Percentiles rank a stretch among this genome's conserved stretches.
These are phyloP conservation scores for Etia nguti DNA, from an alignment of 2,113 vertebrate genomes.

Conservation along the genomic window DNA sequence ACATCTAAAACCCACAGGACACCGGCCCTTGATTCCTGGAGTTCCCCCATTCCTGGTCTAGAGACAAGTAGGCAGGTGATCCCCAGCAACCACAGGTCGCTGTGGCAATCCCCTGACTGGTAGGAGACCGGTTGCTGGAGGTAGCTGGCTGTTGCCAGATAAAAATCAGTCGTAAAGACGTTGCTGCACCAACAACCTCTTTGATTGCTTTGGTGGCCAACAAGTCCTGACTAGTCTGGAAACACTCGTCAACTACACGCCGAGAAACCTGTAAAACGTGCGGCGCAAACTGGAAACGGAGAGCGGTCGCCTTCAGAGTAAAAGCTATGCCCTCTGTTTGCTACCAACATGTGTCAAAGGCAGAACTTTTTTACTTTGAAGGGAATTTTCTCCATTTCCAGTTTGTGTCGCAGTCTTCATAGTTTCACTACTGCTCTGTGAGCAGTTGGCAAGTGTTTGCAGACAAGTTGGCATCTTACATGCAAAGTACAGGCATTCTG, in stretches of 20 bases:
- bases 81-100: not conserved
- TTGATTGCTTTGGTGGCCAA: not conserved
- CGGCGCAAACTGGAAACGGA: fast-evolving
- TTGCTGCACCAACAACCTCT: not conserved
- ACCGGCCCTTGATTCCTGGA: not conserved
- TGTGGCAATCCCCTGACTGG: not conserved
- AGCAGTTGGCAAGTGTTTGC: not conserved
- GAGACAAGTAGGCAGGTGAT: not conserved
- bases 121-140: not conserved
- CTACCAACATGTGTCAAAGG: not conserved
- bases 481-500: not conserved
- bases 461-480: not conserved
- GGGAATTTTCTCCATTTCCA: not conserved
- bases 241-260: not conserved
- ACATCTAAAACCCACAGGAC: not conserved
- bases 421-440: not conserved
- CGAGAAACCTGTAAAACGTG: not conserved
- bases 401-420: not conserved
- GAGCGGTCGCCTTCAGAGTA: not conserved
- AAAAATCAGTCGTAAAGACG: fast-evolving
- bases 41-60: not conserved
- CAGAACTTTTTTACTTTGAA: not conserved
- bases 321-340: not conserved
- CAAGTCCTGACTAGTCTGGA: not conserved
- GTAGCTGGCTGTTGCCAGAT: not conserved